Conservation (phyloP, 1,140 invertebrate species). For the Babylonia areolata region DNA sequence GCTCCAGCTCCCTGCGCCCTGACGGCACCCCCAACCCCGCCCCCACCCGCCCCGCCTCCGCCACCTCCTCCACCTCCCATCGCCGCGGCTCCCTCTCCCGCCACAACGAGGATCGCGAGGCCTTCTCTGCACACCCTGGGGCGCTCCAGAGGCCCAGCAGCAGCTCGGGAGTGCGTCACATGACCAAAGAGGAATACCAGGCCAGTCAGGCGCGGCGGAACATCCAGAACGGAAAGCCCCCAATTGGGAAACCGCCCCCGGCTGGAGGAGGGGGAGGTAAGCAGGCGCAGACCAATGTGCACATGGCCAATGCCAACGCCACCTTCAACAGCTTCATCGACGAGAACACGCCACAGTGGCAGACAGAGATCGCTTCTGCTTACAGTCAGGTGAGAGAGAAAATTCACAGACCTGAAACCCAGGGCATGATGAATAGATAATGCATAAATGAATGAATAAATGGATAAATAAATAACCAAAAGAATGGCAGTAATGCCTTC, state of each 20-base stretch:
- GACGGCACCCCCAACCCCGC: neutral
- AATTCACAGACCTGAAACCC: too few species aligned
- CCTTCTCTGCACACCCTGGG: neutral
- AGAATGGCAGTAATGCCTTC: too few species aligned
- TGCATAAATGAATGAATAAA: too few species aligned
- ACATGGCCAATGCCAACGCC: conserved; percentile 65
- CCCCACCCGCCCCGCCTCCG: too few species aligned
- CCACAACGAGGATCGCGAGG: neutral
- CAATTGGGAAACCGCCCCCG: conserved; percentile 38
- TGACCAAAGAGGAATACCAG: conserved; percentile 36
- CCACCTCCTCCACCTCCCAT: neutral
- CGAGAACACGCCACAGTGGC: conserved; percentile 56
- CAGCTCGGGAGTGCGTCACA: neutral
- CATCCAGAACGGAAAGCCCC: neutral
- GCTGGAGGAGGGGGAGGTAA: conserved; percentile 21
- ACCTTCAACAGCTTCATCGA: conserved; percentile 71
- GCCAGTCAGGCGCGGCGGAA: neutral
- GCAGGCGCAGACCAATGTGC: conserved; percentile 52
- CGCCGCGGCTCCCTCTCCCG: conserved; percentile 5
- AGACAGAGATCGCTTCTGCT: conserved; percentile 60
- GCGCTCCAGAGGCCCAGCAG: conserved; percentile 9
- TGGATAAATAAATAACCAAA: too few species aligned
- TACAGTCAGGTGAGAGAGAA: conserved; percentile 58
- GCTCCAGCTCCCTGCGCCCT: conserved; percentile 58
- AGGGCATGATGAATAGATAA: too few species aligned